phyloP scores from a whole-genome alignment of 2,113 vertebrate genomes.

The Amblyornis subalaris region DNA sequence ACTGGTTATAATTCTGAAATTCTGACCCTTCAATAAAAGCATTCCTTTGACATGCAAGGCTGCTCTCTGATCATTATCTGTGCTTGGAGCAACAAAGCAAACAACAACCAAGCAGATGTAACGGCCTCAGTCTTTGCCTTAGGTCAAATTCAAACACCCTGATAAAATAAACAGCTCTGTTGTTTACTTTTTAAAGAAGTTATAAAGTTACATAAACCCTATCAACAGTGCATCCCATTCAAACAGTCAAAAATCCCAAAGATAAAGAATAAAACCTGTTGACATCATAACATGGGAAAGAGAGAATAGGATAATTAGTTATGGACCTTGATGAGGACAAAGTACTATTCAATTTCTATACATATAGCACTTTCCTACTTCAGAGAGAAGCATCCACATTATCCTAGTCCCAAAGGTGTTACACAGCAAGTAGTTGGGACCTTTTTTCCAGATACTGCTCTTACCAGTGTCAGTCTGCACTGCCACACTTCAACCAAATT shows the following conservation, averaged over 20 bases:
- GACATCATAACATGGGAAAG: not conserved
- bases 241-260: not conserved
- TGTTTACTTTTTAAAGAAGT: not conserved
- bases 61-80: not conserved
- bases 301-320: not conserved
- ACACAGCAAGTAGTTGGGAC: not conserved
- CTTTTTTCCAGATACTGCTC: not conserved
- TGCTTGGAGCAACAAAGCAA: not conserved
- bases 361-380: not conserved
- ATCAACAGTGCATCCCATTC: not conserved
- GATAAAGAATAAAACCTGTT: not conserved
- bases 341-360: not conserved
- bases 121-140: not conserved
- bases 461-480: not conserved
- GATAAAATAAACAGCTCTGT: not conserved
- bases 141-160: not conserved
- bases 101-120: not conserved
- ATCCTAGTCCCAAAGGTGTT: not conserved
- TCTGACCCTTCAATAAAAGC: not conserved
- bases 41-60: not conserved
- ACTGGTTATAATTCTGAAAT: not conserved
- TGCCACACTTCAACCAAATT: not conserved
- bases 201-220: not conserved
- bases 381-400: not conserved
- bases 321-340: not conserved